These are phyloP conservation scores for Argya squamiceps DNA, from an alignment of 2,797 vertebrate species.

Conservation along the genomic window DNA sequence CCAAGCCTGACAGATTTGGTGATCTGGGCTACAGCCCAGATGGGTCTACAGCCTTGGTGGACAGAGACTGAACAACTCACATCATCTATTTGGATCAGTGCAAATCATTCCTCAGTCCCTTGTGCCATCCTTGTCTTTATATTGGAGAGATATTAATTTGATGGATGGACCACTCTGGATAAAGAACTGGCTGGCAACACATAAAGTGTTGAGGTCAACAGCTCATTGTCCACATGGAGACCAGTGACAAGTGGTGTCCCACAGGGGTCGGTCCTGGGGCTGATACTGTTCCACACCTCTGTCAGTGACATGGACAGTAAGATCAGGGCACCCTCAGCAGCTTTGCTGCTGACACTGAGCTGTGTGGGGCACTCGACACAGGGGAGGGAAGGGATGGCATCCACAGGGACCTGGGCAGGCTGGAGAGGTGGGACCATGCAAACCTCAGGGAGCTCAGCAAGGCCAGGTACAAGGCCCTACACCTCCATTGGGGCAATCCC, in stretches of 20 bases:
- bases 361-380: neutral
- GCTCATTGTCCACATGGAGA: neutral
- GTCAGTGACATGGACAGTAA: no score
- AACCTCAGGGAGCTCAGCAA: neutral
- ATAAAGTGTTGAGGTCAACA: rapidly evolving
- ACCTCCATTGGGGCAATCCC: neutral
- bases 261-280: rapidly evolving
- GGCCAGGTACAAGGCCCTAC: no score
- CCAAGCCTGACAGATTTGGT: neutral
- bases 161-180: no score
- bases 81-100: rapidly evolving
- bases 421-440: neutral
- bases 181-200: neutral
- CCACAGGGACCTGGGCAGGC: neutral
- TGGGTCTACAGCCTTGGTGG: neutral
- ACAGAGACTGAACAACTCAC: neutral
- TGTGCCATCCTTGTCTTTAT: neutral
- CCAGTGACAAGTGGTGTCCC: neutral
- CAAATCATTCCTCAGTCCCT: rapidly evolving
- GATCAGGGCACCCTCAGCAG: neutral
- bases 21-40: neutral
- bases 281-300: rapidly evolving
- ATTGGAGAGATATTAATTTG: neutral
- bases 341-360: neutral
- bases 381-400: neutral